Percentiles rank a stretch among this genome's conserved stretches.
Conservation (phyloP, 2,113 vertebrate genomes). For the Daubentonia madagascariensis region DNA sequence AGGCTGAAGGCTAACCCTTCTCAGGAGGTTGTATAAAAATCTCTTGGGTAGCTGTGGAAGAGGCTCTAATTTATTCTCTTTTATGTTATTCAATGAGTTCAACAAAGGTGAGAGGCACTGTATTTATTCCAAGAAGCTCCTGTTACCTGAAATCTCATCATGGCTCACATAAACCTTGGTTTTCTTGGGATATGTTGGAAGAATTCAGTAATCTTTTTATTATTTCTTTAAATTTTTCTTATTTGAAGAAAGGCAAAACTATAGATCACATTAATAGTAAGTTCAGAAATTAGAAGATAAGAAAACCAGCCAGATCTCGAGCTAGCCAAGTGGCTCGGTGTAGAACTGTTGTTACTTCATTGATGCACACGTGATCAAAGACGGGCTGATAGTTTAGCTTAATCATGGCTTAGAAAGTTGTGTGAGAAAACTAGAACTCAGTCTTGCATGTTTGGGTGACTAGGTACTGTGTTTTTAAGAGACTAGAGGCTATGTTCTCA, state of each 20-base stretch:
- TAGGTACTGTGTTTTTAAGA: neutral
- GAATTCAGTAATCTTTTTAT: neutral
- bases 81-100: neutral
- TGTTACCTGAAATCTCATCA: neutral
- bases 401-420: neutral
- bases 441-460: neutral
- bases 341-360: neutral
- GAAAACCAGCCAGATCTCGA: neutral
- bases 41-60: neutral
- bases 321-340: neutral
- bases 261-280: neutral
- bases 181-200: neutral
- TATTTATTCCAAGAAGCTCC: neutral
- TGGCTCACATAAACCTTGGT: neutral
- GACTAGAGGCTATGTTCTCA: neutral
- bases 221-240: neutral
- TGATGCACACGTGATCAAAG: neutral
- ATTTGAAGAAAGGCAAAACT: neutral
- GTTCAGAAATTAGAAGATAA: neutral
- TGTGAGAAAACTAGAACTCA: neutral
- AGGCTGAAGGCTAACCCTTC: neutral
- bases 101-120: neutral
- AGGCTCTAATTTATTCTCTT: neutral
- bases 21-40: neutral
- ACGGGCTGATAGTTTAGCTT: fast-evolving